Percentiles rank a stretch among this genome's conserved stretches.
These are phyloP conservation scores for Gisinianus flammeolus DNA, from an alignment of 2,888 invertebrate species.

Conservation along the genomic window DNA sequence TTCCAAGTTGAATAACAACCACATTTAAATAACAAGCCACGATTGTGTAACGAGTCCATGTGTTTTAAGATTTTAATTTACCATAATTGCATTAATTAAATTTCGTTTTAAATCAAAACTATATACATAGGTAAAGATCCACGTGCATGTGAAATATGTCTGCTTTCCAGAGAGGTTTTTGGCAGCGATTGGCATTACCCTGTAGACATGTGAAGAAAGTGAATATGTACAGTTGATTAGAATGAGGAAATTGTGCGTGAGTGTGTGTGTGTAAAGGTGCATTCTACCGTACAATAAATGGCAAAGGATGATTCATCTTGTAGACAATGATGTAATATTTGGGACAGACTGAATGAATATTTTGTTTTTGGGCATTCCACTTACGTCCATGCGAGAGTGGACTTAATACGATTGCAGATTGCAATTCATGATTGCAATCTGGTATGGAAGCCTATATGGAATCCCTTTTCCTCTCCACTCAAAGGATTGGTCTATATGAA, in stretches of 20 bases:
- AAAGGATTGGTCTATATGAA: conserved; percentile 8
- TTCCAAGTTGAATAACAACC: neutral
- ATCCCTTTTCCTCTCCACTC: neutral
- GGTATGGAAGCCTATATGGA: neutral
- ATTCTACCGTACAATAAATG: neutral
- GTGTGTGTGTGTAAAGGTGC: no score
- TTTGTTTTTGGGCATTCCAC: neutral
- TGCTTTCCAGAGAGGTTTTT: no score
- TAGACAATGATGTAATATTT: neutral
- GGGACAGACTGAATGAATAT: neutral
- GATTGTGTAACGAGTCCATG: neutral
- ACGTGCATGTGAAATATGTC: no score
- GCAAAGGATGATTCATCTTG: neutral
- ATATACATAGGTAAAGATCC: neutral
- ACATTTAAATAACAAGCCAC: neutral
- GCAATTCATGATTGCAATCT: neutral
- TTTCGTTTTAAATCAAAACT: neutral
- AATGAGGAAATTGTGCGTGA: no score
- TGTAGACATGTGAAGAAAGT: no score
- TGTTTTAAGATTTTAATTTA: neutral
- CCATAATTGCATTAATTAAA: neutral
- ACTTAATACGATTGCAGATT: neutral
- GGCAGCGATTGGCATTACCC: no score
- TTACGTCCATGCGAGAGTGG: neutral
- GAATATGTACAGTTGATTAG: no score